Evolutionary conservation across 1,140 invertebrate species (phyloP).

Genomic region (Ceratosolen solmsi): DNA sequence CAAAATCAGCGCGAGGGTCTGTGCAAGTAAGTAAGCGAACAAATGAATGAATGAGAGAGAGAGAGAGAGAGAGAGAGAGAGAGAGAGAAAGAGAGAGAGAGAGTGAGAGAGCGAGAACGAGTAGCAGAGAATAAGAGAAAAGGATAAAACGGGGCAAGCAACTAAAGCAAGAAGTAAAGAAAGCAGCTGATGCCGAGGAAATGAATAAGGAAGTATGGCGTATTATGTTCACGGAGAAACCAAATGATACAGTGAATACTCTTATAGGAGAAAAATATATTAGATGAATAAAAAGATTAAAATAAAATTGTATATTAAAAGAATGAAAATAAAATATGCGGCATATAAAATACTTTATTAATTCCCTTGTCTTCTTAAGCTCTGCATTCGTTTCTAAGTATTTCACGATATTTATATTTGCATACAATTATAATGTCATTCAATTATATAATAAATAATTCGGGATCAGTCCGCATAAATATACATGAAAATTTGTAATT

Average conservation of each 20-base stretch:
- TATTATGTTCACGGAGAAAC: conserved; percentile 27
- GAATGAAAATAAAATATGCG: not conserved
- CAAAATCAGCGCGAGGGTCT: not conserved
- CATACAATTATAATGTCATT: too few relatives aligned
- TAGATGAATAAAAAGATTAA: not conserved
- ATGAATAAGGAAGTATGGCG: not conserved
- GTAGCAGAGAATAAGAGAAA: too few relatives aligned
- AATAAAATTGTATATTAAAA: not conserved
- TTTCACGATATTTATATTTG: too few relatives aligned
- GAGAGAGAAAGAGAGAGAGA: not conserved
- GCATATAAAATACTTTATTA: not conserved
- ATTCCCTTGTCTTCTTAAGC: not conserved
- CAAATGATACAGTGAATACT: not conserved
- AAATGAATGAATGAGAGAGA: not conserved
- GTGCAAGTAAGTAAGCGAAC: not conserved
- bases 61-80: not conserved
- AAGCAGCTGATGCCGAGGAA: not conserved
- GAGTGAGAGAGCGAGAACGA: not conserved
- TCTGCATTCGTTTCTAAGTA: not conserved
- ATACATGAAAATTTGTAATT: too few relatives aligned
- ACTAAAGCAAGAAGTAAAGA: not conserved
- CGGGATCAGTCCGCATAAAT: too few relatives aligned
- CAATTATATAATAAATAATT: too few relatives aligned
- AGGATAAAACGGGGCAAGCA: not conserved
- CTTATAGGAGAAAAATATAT: not conserved